These are phyloP conservation scores for Phoenicopterus ruber DNA, from an alignment of 2,113 vertebrate species.

Conservation along the genomic window DNA sequence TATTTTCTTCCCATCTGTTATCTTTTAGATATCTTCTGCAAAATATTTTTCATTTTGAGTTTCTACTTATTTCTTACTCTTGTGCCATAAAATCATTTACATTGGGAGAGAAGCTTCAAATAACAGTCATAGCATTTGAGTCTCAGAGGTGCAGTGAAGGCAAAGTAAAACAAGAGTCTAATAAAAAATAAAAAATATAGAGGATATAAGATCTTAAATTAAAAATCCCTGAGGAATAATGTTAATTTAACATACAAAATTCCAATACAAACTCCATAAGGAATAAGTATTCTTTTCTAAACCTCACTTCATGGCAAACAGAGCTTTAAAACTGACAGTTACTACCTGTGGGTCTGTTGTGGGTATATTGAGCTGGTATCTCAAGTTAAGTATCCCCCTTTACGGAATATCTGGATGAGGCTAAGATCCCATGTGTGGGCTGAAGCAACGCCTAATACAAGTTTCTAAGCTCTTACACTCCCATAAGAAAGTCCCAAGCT, in stretches of 20 bases:
- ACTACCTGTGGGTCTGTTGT: not conserved
- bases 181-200: not conserved
- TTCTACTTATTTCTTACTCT: not conserved
- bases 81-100: not conserved
- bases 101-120: not conserved
- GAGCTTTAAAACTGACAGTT: not conserved
- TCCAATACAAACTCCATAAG: not conserved
- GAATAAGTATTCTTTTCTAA: constrained; percentile 7
- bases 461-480: not conserved
- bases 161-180: not conserved
- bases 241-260: not conserved
- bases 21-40: not conserved
- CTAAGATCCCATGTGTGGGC: not conserved
- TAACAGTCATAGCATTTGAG: not conserved
- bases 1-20: not conserved
- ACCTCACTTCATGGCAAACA: not conserved
- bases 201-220: not conserved
- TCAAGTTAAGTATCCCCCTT: not conserved
- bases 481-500: not conserved
- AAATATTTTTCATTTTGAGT: not conserved
- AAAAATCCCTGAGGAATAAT: constrained; percentile 27
- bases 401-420: not conserved
- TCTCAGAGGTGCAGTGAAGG: not conserved
- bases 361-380: not conserved
- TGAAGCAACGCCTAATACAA: not conserved